These are phyloP conservation scores for Hydrozoanthus gracilis DNA, from an alignment of 92 coral and sea anemone genomes.

Conservation along the genomic window DNA sequence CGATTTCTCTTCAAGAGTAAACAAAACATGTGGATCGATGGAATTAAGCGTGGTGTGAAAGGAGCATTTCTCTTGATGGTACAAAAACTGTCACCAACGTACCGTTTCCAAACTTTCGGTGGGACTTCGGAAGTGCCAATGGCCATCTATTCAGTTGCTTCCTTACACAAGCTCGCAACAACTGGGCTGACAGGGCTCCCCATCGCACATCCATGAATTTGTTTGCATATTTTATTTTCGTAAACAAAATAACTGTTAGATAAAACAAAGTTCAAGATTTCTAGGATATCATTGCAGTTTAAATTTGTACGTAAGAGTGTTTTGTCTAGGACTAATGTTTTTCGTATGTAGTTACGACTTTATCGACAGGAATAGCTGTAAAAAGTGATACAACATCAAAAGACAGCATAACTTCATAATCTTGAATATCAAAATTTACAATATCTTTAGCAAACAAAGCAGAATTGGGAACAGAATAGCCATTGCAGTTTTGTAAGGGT, in stretches of 20 bases:
- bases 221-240: conserved; percentile 30
- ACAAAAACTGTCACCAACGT: conserved; percentile 35
- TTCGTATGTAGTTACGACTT: too few species aligned
- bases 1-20: conserved; percentile 40
- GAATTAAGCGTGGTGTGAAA: conserved; percentile 39
- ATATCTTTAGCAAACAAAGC: too few species aligned
- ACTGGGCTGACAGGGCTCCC: conserved; percentile 55
- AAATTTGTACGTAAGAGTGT: too few species aligned
- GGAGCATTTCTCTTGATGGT: background rate
- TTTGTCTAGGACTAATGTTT: too few species aligned
- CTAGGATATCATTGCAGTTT: too few species aligned
- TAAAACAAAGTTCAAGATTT: too few species aligned
- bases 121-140: background rate
- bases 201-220: conserved; percentile 55
- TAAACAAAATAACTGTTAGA: conserved; percentile 35
- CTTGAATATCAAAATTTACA: too few species aligned
- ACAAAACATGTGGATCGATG: conserved; percentile 32
- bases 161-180: conserved; percentile 55
- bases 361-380: too few species aligned
- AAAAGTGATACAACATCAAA: too few species aligned
- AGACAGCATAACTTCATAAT: too few species aligned
- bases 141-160: conserved; percentile 49
- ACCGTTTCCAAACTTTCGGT: conserved; percentile 59
- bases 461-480: too few species aligned
- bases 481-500: too few species aligned